Base-by-base conservation (phyloP, 2,113 vertebrate species). In the Pterocles gutturalis region DNA sequence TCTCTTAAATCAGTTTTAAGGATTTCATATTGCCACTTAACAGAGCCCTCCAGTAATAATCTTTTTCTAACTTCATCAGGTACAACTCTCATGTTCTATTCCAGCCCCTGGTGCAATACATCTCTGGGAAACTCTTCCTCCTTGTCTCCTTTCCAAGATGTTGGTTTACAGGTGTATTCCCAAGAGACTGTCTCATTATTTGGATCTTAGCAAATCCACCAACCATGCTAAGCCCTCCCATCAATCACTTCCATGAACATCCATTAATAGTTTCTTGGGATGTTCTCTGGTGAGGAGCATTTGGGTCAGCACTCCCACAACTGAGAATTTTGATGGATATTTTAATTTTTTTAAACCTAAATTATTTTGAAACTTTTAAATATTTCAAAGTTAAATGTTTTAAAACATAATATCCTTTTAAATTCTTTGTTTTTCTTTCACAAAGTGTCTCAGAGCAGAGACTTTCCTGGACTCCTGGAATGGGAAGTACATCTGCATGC, bases 131-230 rank as follows among this genome's bases (percentile, higher is more conserved):
- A 17, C 13, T 69, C 45, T 55, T 43, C 17, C 15, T 83, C 21
- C 53, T 60, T 67, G 24, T 51, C 41, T 41, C 11, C 28, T 87
- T 67, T 61, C 31, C 11, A 19, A 65, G 49, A 7, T 36, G 11
- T 29, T 62, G 72, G 34, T 95, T 83, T 94, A 67, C 36, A 90
- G 48, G 38, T 75, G 28, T 31, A 57, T 77, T 96, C 66, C 38
- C 49, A 43, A 19, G 3, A 21, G 45, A 15, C 9, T 33, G 41
- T 17, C 26, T 21, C 1, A 0, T 67, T 73, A 19, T 26, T 83
- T 90, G 43, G 10, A 22, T 55, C 28, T 76, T 54, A 78, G 16
- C 26, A 28, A 70, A 78, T 70, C 71, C 69, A 64, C n/a, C 53
- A 83, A 16, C 33, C 29, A 26, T 12, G 10, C 33, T 60, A 83